A percentile compares a stretch with the other conserved stretches of the same genome.
Evolutionary conservation across 1,140 invertebrate genomes (phyloP).

Genomic region (Hydropsyche tenuis): DNA sequence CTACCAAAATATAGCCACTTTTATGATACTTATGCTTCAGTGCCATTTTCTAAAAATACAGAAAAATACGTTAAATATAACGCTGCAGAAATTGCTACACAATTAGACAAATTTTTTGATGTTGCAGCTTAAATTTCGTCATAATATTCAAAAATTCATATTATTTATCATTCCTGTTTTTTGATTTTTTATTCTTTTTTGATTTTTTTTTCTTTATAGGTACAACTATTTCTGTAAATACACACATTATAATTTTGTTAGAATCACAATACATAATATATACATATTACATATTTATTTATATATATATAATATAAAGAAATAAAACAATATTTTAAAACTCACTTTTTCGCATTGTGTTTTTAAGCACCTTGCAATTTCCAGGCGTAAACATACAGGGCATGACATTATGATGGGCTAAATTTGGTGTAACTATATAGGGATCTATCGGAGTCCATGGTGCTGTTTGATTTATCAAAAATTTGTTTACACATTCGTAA

Average conservation of each 20-base stretch:
- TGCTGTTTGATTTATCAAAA: slow-evolving; percentile 35
- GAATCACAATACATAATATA: no score
- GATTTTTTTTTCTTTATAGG: slow-evolving; percentile 11
- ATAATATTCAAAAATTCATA: slow-evolving; percentile 8
- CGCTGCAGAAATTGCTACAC: slow-evolving; percentile 78
- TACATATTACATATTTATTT: no score
- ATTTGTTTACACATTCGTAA: slow-evolving; percentile 45
- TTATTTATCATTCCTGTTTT: slow-evolving; percentile 7
- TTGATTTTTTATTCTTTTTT: not conserved
- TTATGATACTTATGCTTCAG: slow-evolving; percentile 72
- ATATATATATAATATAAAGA: no score
- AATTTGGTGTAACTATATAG: slow-evolving; percentile 52
- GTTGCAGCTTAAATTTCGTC: slow-evolving; percentile 66
- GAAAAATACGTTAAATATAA: slow-evolving; percentile 95
- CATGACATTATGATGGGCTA: slow-evolving; percentile 48
- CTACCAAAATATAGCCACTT: slow-evolving; percentile 84
- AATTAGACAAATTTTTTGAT: slow-evolving; percentile 88
- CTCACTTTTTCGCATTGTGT: not conserved
- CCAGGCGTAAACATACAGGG: slow-evolving; percentile 54
- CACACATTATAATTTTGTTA: no score
- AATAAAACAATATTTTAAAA: no score
- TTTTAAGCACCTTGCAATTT: slow-evolving; percentile 26
- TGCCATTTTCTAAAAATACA: slow-evolving; percentile 90
- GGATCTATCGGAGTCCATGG: slow-evolving; percentile 54
- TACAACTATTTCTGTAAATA: no score